Percentiles rank a stretch among this genome's conserved stretches.
Conservation (phyloP, 2,888 invertebrate species). For the Tubulanus polymorphus region DNA sequence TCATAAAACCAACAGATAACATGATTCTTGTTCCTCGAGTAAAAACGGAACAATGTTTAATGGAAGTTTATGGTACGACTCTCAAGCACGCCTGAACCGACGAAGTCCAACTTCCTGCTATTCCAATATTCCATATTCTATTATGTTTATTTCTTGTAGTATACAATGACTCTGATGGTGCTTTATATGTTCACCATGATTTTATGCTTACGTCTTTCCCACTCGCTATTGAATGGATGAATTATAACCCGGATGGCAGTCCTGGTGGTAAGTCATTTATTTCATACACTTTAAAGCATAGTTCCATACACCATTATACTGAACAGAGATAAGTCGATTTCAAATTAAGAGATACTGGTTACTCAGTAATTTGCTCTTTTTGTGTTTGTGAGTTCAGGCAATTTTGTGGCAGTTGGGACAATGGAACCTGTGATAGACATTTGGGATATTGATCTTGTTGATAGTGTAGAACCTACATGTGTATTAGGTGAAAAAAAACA, state of each 20-base stretch:
- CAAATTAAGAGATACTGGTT: too few relatives aligned
- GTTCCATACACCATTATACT: too few relatives aligned
- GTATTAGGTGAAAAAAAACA: constrained; percentile 68
- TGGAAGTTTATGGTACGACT: constrained; percentile 83
- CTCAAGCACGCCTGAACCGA: too few relatives aligned
- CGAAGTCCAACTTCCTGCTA: too few relatives aligned
- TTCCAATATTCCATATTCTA: not conserved
- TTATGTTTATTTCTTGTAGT: constrained; percentile 61
- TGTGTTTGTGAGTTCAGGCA: too few relatives aligned
- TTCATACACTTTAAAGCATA: too few relatives aligned
- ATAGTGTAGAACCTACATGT: constrained; percentile 82
- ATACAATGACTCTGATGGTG: constrained; percentile 82
- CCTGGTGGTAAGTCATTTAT: too few relatives aligned
- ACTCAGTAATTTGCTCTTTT: too few relatives aligned
- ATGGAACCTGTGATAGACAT: constrained; percentile 90
- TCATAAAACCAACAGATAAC: constrained; percentile 84
- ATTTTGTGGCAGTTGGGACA: constrained; percentile 85
- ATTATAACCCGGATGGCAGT: constrained; percentile 71
- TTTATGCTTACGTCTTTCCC: constrained; percentile 84
- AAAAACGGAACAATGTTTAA: constrained; percentile 76
- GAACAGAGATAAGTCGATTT: too few relatives aligned
- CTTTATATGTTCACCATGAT: constrained; percentile 92
- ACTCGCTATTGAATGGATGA: constrained; percentile 86
- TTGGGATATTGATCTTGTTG: constrained; percentile 95
- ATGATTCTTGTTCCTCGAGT: constrained; percentile 81